Conservation (phyloP, 2,888 invertebrate species). For the Temnothorax rugatulus region DNA sequence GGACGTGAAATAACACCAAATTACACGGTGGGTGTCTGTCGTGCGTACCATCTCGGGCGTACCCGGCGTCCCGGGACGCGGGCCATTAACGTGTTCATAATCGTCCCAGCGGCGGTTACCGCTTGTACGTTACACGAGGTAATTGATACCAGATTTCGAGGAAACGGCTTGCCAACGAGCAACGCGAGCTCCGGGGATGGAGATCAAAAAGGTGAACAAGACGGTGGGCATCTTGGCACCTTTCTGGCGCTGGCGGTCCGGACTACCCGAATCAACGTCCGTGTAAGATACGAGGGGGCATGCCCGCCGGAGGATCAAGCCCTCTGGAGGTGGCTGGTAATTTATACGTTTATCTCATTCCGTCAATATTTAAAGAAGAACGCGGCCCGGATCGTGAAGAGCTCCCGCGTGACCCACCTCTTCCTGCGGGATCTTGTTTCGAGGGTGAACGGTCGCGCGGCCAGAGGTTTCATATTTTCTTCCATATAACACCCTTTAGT, state of each 20-base stretch:
- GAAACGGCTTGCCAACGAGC: conserved; percentile 59
- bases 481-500: conserved; percentile 66
- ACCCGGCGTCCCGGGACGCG: conserved; percentile 59
- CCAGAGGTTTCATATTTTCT: conserved; percentile 51
- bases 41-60: conserved; percentile 46
- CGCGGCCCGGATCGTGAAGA: conserved; percentile 65
- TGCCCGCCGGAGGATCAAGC: conserved; percentile 70
- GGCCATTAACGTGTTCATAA: conserved; percentile 75
- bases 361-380: conserved; percentile 80
- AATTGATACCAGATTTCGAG: conserved; percentile 75
- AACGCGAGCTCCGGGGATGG: conserved; percentile 38
- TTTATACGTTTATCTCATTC: conserved; percentile 81
- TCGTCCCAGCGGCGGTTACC: conserved; percentile 65
- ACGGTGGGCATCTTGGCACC: conserved; percentile 60
- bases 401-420: conserved; percentile 63
- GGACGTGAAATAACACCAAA: conserved; percentile 63
- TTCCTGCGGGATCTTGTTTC: conserved; percentile 62
- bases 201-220: conserved; percentile 45
- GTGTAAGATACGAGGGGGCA: conserved; percentile 67
- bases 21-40: conserved; percentile 67
- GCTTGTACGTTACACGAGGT: conserved; percentile 61
- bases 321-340: conserved; percentile 75
- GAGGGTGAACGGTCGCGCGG: conserved; percentile 22
- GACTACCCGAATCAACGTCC: conserved; percentile 74
- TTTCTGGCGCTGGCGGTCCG: conserved; percentile 60